These are phyloP conservation scores for Drosophila sp. DNA, from an alignment of 1,140 invertebrate genomes.

Conservation along the genomic window DNA sequence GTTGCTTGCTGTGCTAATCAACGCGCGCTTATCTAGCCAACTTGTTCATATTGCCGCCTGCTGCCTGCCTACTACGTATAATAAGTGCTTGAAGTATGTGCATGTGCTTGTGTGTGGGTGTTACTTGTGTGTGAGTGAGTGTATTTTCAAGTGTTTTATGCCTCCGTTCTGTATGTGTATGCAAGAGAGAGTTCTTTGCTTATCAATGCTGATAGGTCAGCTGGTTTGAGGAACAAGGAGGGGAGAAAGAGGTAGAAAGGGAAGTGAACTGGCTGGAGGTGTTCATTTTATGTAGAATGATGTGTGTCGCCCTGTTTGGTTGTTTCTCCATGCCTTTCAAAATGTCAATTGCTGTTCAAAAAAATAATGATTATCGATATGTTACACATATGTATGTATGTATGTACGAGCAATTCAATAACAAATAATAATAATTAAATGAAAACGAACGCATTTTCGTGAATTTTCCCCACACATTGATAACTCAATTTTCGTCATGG, in stretches of 20 bases:
- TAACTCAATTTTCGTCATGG: too few species aligned
- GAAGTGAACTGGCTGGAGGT: slow-evolving; percentile 5
- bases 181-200: slow-evolving; percentile 25
- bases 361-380: slow-evolving; percentile 64
- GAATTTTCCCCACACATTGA: too few species aligned
- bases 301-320: slow-evolving; percentile 28
- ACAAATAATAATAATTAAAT: slow-evolving; percentile 31
- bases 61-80: background rate
- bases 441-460: slow-evolving; percentile 12
- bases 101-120: slow-evolving; percentile 10
- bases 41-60: slow-evolving; percentile 33
- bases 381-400: slow-evolving; percentile 21
- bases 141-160: slow-evolving; percentile 40
- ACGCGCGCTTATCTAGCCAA: slow-evolving; percentile 72
- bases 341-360: slow-evolving; percentile 59
- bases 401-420: slow-evolving; percentile 58
- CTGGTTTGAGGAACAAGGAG: slow-evolving; percentile 15
- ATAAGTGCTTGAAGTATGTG: background rate
- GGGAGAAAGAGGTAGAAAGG: background rate
- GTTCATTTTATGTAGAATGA: slow-evolving; percentile 26
- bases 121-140: slow-evolving; percentile 9
- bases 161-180: background rate
- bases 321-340: slow-evolving; percentile 33
- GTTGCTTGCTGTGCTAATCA: slow-evolving; percentile 51
- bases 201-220: slow-evolving; percentile 62